Conservation (phyloP, 2,797 vertebrate species). For the Tympanoctomys barrerae region DNA sequence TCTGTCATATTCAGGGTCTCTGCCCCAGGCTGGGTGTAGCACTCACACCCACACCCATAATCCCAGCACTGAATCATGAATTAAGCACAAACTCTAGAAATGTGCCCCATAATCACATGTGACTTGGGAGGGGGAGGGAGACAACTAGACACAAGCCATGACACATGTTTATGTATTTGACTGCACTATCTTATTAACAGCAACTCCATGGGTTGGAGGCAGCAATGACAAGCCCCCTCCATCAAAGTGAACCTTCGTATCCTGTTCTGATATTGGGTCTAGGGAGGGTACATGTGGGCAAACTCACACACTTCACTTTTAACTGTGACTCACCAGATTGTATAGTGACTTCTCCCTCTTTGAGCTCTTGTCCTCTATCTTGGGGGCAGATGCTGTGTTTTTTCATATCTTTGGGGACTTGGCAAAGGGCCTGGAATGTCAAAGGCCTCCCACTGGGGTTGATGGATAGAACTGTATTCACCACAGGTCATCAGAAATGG, state of each 20-base stretch:
- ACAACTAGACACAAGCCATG: too few species aligned
- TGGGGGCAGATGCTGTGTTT: neutral
- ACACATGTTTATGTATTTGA: neutral
- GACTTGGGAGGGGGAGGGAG: too few species aligned
- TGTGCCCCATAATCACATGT: too few species aligned
- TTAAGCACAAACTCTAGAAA: too few species aligned
- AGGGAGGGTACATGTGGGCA: neutral
- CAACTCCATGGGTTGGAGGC: neutral
- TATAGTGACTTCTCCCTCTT: neutral
- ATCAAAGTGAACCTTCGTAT: neutral
- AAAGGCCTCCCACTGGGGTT: neutral
- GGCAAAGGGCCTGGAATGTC: neutral
- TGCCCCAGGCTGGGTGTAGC: too few species aligned
- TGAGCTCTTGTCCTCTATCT: neutral
- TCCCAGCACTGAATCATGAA: too few species aligned
- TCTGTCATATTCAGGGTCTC: too few species aligned
- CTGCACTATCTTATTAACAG: neutral
- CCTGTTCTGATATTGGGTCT: neutral
- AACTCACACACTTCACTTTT: neutral
- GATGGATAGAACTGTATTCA: neutral
- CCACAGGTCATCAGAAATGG: neutral
- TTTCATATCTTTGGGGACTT: neutral
- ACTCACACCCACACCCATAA: too few species aligned
- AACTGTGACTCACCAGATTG: too few species aligned
- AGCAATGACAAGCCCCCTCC: neutral